These are phyloP conservation scores for Mus spicilegus DNA, from an alignment of 2,113 vertebrate species.

Conservation along the genomic window DNA sequence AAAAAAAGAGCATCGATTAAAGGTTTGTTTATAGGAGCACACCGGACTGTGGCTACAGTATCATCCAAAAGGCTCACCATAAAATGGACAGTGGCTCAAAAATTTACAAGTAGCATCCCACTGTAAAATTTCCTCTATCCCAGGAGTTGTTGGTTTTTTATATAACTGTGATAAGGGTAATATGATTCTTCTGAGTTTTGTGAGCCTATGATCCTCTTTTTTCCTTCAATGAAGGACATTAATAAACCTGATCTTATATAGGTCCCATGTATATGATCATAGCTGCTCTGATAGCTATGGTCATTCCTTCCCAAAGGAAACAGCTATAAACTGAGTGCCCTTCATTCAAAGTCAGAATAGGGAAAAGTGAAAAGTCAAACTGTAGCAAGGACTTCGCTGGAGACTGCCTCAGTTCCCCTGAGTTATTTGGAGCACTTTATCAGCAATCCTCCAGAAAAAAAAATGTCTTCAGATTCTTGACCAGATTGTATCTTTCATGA, in stretches of 20 bases:
- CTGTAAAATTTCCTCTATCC: neutral
- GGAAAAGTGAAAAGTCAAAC: neutral
- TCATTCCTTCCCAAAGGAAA: neutral
- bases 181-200: neutral
- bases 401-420: neutral
- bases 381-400: neutral
- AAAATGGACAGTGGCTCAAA: neutral
- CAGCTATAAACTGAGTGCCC: neutral
- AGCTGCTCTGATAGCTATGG: no score
- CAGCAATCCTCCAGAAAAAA: neutral
- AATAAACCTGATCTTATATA: neutral
- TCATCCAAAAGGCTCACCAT: neutral
- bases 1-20: neutral
- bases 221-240: no score
- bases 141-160: neutral
- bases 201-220: neutral
- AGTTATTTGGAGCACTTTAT: neutral
- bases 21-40: neutral
- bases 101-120: neutral
- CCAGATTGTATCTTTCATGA: neutral
- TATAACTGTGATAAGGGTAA: neutral
- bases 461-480: neutral
- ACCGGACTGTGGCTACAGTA: neutral
- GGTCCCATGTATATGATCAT: neutral
- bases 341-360: neutral